A percentile compares a stretch with the other conserved stretches of the same genome.
Evolutionary conservation across 2,113 vertebrate genomes (phyloP).

Genomic region (rabbit (Oryctolagus cuniculus)): DNA sequence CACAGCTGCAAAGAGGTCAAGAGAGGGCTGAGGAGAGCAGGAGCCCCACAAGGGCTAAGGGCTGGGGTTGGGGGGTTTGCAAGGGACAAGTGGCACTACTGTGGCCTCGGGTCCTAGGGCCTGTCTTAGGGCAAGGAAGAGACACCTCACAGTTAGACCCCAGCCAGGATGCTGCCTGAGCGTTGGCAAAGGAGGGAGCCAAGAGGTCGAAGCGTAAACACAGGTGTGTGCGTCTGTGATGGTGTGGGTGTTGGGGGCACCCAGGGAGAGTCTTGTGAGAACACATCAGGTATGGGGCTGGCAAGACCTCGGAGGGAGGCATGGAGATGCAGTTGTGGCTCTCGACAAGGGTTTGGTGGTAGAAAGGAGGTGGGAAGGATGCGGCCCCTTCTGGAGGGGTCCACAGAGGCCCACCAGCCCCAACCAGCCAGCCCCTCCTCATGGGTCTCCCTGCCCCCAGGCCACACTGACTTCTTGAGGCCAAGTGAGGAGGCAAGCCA

Average conservation of each 20-base stretch:
- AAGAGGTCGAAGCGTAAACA: fast-evolving
- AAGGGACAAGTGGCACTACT: too few species aligned
- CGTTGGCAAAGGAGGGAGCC: background rate
- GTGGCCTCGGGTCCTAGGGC: background rate
- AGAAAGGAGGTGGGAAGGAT: fast-evolving
- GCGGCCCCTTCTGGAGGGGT: background rate
- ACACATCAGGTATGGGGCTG: background rate
- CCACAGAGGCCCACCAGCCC: background rate
- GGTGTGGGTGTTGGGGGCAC: too few species aligned
- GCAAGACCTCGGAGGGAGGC: background rate
- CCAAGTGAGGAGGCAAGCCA: background rate
- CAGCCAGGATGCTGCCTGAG: background rate
- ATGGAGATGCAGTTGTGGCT: background rate
- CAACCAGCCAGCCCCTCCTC: background rate
- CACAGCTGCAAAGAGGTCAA: background rate
- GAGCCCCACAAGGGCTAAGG: background rate
- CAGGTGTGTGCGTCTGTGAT: background rate
- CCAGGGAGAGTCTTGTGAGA: background rate
- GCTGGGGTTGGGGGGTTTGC: too few species aligned
- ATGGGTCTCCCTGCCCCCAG: background rate
- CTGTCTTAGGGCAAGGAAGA: background rate
- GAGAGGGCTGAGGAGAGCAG: background rate
- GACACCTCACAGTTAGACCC: too few species aligned
- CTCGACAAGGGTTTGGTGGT: background rate
- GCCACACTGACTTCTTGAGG: background rate